phyloP scores from a whole-genome alignment of 2,888 invertebrate species.

The Ptychoptera contaminata region DNA sequence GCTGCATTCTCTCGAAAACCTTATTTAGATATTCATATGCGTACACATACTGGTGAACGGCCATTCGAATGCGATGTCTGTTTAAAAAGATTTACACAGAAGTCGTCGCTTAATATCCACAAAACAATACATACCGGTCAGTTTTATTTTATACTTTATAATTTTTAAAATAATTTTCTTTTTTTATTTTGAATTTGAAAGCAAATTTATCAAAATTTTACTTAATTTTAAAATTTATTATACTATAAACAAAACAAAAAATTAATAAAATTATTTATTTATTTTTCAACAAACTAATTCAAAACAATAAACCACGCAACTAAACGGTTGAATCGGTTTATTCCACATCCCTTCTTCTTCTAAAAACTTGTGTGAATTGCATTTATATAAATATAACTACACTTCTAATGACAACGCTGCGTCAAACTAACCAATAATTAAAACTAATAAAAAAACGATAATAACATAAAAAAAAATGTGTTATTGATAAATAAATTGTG shows the following conservation, averaged over 20 bases:
- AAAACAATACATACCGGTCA: conserved; percentile 40
- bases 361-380: no score
- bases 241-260: no score
- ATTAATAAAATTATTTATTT: no score
- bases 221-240: no score
- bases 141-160: conserved; percentile 39
- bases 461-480: conserved; percentile 3
- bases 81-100: conserved; percentile 41
- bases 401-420: no score
- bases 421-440: not conserved
- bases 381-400: no score
- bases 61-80: conserved; percentile 38
- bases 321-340: no score
- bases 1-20: conserved; percentile 44
- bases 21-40: conserved; percentile 46
- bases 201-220: no score
- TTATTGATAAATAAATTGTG: not conserved
- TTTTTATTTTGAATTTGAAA: conserved; percentile 14
- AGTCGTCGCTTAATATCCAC: conserved; percentile 45
- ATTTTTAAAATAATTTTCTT: no score
- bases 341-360: no score
- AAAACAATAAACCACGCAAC: no score
- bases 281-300: no score
- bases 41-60: conserved; percentile 36
- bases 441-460: not conserved